Conservation (phyloP, 1,140 invertebrate genomes). For the Pseudomyrmex flavicornis region DNA sequence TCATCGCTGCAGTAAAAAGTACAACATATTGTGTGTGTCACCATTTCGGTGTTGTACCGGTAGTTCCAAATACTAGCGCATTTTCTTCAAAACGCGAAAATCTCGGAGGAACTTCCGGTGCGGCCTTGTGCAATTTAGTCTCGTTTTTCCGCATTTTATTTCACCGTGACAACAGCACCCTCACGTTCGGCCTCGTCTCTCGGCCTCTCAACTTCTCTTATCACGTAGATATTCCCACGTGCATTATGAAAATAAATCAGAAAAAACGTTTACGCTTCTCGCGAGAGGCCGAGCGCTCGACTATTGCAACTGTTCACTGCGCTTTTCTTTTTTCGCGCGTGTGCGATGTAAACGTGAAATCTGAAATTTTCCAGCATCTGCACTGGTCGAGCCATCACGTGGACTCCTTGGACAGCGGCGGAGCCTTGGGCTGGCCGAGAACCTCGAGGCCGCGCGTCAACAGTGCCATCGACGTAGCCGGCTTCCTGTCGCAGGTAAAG, state of each 20-base stretch:
- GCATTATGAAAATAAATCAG: conserved; percentile 13
- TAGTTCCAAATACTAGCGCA: neutral
- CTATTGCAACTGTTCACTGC: conserved; percentile 48
- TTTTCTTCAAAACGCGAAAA: neutral
- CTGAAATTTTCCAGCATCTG: conserved; percentile 87
- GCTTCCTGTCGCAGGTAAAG: conserved; percentile 89
- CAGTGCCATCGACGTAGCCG: conserved; percentile 91
- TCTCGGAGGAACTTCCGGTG: neutral
- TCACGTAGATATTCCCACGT: conserved; percentile 50
- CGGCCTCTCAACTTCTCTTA: conserved; percentile 58
- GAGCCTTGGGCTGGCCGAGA: conserved; percentile 83
- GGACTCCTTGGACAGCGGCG: conserved; percentile 87
- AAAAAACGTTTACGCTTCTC: conserved; percentile 40
- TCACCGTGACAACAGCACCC: conserved; percentile 5
- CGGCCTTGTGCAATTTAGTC: conserved; percentile 6
- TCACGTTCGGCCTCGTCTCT: conserved; percentile 28
- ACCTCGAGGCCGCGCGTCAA: conserved; percentile 90
- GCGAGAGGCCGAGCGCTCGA: conserved; percentile 33
- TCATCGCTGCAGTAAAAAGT: neutral
- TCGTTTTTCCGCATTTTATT: conserved; percentile 56
- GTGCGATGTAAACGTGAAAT: conserved; percentile 40
- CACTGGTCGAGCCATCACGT: conserved; percentile 88
- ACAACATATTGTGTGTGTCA: conserved; percentile 3
- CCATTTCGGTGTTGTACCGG: conserved; percentile 1
- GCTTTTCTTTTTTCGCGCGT: conserved; percentile 6